phyloP scores from a whole-genome alignment of 2,113 vertebrate genomes.

The Phoenicopterus ruber region DNA sequence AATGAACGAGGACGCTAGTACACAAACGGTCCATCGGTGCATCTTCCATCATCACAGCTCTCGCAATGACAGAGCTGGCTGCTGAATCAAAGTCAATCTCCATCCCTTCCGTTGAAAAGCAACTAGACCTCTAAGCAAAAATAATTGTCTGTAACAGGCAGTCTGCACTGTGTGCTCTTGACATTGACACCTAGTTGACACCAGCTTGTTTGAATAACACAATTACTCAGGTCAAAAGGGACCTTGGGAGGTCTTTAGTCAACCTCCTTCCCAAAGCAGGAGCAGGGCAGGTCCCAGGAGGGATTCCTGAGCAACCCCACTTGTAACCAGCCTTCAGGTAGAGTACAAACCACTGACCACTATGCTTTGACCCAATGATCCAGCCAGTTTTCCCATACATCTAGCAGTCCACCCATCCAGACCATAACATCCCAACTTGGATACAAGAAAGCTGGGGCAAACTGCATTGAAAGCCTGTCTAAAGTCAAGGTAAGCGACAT shows the following conservation, averaged over 20 bases:
- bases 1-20: neutral
- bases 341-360: neutral
- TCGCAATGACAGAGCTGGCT: neutral
- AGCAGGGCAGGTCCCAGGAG: neutral
- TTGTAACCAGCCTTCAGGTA: neutral
- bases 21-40: neutral
- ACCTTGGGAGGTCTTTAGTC: neutral
- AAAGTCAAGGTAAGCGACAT: neutral
- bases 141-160: neutral
- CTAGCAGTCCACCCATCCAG: neutral
- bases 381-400: neutral
- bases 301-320: neutral
- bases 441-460: neutral
- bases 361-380: neutral
- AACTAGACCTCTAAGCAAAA: neutral
- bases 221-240: neutral
- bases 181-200: neutral
- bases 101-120: neutral
- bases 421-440: neutral
- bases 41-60: neutral
- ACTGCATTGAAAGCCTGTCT: neutral
- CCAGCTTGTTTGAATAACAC: neutral
- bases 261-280: neutral
- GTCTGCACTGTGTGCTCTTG: neutral
- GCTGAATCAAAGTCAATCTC: neutral